Percentiles rank a stretch among this genome's conserved stretches.
phyloP scores from a whole-genome alignment of 1,140 invertebrate genomes.

The Mycetomoellerius zeteki region DNA sequence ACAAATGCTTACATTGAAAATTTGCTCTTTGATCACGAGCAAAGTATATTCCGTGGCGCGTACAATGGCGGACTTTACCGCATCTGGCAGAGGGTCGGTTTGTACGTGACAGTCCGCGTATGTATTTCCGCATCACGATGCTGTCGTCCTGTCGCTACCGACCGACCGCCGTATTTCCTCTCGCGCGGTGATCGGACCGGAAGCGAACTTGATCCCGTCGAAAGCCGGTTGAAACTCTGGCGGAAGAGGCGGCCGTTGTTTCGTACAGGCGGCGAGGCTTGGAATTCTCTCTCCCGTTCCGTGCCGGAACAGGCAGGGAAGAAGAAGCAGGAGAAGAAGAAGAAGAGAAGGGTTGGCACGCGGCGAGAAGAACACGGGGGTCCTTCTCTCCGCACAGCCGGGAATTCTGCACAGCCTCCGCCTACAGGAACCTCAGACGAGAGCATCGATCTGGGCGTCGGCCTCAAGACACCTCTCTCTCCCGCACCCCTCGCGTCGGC shows the following conservation, averaged over 20 bases:
- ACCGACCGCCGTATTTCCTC: conserved; percentile 41
- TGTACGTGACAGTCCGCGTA: conserved; percentile 44
- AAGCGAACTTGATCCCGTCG: conserved; percentile 62
- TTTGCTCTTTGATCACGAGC: conserved; percentile 10
- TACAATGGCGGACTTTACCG: conserved; percentile 30
- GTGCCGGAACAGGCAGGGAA: conserved; percentile 29
- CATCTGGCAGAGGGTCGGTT: conserved; percentile 18
- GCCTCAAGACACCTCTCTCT: conserved; percentile 79
- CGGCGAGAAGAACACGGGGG: conserved; percentile 45
- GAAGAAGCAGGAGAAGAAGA: neutral
- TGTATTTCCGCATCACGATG: conserved; percentile 45
- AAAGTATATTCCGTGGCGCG: neutral
- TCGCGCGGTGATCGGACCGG: conserved; percentile 45
- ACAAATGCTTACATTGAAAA: neutral
- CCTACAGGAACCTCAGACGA: conserved; percentile 81
- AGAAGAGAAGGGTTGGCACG: conserved; percentile 52
- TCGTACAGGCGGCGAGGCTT: neutral
- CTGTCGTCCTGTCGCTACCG: conserved; percentile 25
- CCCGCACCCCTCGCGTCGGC: conserved; percentile 48
- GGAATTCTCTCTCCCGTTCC: conserved; percentile 40
- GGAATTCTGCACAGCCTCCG: conserved; percentile 78
- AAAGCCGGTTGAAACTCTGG: conserved; percentile 10
- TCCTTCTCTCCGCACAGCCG: conserved; percentile 62
- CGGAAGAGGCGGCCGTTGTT: conserved; percentile 27
- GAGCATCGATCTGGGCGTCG: conserved; percentile 84